phyloP scores from a whole-genome alignment of 2,888 invertebrate genomes.

The Drosophila prolongata region DNA sequence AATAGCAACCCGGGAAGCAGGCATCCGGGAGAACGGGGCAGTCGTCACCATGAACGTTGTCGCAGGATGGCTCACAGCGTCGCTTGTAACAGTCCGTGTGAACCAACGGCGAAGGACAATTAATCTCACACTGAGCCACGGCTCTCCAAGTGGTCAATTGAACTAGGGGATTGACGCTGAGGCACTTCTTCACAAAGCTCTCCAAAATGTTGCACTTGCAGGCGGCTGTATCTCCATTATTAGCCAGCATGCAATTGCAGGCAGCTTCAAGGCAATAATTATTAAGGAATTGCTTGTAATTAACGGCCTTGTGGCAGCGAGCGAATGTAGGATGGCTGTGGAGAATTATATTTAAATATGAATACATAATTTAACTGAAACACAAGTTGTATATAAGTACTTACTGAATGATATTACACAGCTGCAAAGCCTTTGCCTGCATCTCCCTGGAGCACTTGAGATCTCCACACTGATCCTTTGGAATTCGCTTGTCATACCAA shows the following conservation, averaged over 20 bases:
- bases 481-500: constrained; percentile 87
- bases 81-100: constrained; percentile 92
- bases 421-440: constrained; percentile 88
- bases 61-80: constrained; percentile 92
- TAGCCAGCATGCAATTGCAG: constrained; percentile 89
- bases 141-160: constrained; percentile 90
- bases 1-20: constrained; percentile 94
- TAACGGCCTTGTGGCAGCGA: constrained; percentile 87
- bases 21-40: constrained; percentile 88
- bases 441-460: constrained; percentile 87
- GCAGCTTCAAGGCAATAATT: constrained; percentile 90
- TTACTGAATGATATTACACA: constrained; percentile 89
- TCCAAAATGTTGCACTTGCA: constrained; percentile 90
- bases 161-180: constrained; percentile 87
- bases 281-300: constrained; percentile 89
- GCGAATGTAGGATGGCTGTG: constrained; percentile 87
- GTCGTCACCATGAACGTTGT: constrained; percentile 86
- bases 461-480: constrained; percentile 86
- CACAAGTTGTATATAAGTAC: not conserved
- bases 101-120: constrained; percentile 91
- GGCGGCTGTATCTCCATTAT: constrained; percentile 84
- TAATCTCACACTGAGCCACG: constrained; percentile 89
- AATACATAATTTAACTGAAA: too few species aligned
- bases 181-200: constrained; percentile 90
- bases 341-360: too few species aligned